Evolutionary conservation across 64 coral and sea anemone genomes (phyloP).

Genomic region (Stichodactyla helianthus): DNA sequence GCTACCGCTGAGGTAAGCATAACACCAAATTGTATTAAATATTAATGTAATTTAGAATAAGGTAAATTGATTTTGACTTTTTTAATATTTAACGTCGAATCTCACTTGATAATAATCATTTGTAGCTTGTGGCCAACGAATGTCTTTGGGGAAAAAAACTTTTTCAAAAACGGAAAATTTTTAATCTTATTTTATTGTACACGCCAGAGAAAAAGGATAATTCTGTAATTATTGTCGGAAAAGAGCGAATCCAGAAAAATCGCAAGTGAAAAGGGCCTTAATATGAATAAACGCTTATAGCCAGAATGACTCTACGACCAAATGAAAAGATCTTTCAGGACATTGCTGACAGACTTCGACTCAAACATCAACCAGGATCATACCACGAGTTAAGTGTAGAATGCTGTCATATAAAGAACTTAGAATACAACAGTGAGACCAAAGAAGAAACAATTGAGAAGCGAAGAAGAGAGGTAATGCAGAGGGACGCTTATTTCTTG

Average conservation of each 20-base stretch:
- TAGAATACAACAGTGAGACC: constrained; percentile 23
- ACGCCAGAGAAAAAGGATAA: too few species aligned
- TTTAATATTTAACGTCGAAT: neutral
- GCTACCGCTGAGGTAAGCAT: neutral
- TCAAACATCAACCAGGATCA: neutral
- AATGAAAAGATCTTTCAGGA: neutral
- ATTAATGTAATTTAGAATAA: neutral
- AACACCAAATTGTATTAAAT: neutral
- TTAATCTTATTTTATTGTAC: too few species aligned
- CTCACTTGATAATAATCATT: neutral
- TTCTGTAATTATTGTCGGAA: too few species aligned
- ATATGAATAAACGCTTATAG: neutral
- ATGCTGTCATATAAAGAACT: neutral
- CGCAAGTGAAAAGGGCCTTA: too few species aligned
- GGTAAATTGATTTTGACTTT: neutral
- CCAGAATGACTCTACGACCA: neutral
- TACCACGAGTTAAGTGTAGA: neutral
- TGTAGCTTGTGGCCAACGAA: neutral
- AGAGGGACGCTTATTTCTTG: constrained; percentile 31
- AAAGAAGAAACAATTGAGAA: neutral
- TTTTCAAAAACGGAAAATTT: neutral
- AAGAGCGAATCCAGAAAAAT: too few species aligned
- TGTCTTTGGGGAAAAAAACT: neutral
- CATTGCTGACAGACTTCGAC: neutral
- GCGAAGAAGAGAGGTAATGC: constrained; percentile 17